Conservation (phyloP, 2,797 vertebrate genomes). For the Leucoraja ocellata region DNA sequence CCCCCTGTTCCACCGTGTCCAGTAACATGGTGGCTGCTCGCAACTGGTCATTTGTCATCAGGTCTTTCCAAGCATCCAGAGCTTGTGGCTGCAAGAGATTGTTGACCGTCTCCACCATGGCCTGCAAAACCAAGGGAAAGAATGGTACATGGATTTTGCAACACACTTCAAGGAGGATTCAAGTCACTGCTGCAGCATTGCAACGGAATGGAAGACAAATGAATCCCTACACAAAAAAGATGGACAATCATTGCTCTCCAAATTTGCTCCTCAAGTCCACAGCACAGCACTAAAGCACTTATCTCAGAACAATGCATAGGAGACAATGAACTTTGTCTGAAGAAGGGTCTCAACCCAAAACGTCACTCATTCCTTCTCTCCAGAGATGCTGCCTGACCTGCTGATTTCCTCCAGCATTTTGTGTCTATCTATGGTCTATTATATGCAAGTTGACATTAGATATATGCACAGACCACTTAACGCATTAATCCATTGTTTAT, state of each 20-base stretch:
- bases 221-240: neutral
- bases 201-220: neutral
- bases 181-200: too few species aligned
- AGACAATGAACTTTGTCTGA: neutral
- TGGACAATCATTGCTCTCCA: neutral
- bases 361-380: too few species aligned
- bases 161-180: neutral
- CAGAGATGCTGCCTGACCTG: too few species aligned
- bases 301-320: neutral
- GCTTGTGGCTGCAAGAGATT: slow-evolving; percentile 89
- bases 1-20: slow-evolving; percentile 92
- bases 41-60: slow-evolving; percentile 79
- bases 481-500: neutral
- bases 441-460: neutral
- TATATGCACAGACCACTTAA: neutral
- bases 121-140: slow-evolving; percentile 58
- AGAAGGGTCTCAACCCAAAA: too few species aligned
- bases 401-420: too few species aligned
- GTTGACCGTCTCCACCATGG: slow-evolving; percentile 98
- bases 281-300: neutral
- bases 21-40: slow-evolving; percentile 87
- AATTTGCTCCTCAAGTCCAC: neutral
- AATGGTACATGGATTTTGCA: slow-evolving; percentile 44
- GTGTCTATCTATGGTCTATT: too few species aligned
- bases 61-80: slow-evolving; percentile 77